Conservation (phyloP, 1,140 invertebrate genomes). For the Chrysopa pallens region DNA sequence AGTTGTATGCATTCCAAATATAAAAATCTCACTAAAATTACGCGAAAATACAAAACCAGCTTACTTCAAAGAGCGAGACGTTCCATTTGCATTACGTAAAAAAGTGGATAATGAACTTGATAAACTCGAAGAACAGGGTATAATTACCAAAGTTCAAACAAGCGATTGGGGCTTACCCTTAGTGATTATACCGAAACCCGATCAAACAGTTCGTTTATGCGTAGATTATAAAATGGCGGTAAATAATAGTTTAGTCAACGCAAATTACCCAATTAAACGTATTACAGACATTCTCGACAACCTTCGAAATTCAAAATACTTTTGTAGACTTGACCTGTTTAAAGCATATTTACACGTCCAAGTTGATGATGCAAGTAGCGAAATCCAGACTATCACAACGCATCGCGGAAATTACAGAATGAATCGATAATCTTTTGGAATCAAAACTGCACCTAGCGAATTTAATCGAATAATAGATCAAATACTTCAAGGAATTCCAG, state of each 20-base stretch:
- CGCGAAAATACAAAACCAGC: conserved; percentile 7
- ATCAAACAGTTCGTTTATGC: conserved; percentile 8
- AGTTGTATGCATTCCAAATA: no score
- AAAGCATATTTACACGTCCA: conserved; percentile 15
- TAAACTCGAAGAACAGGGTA: conserved; percentile 3
- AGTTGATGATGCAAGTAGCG: neutral
- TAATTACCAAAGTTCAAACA: conserved; percentile 6
- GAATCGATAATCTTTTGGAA: conserved; percentile 23
- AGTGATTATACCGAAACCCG: conserved; percentile 2
- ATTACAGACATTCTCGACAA: conserved; percentile 12
- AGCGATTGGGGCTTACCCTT: conserved; percentile 5
- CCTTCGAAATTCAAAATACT: conserved; percentile 8
- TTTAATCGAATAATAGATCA: conserved; percentile 28
- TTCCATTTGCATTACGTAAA: conserved; percentile 9
- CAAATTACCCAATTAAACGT: conserved; percentile 11
- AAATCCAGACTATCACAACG: conserved; percentile 5
- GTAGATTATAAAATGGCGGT: conserved; percentile 20
- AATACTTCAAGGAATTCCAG: conserved; percentile 14
- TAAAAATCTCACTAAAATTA: neutral
- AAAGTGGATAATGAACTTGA: conserved; percentile 10
- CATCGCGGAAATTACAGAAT: conserved; percentile 17
- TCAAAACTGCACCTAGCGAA: conserved; percentile 23
- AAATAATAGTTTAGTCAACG: conserved; percentile 7
- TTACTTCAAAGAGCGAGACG: conserved; percentile 8
- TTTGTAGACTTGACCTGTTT: conserved; percentile 12